Percentiles rank a stretch among this genome's conserved stretches.
phyloP scores from a whole-genome alignment of 2,797 vertebrate species.

The Pyrocephalus nanus region DNA sequence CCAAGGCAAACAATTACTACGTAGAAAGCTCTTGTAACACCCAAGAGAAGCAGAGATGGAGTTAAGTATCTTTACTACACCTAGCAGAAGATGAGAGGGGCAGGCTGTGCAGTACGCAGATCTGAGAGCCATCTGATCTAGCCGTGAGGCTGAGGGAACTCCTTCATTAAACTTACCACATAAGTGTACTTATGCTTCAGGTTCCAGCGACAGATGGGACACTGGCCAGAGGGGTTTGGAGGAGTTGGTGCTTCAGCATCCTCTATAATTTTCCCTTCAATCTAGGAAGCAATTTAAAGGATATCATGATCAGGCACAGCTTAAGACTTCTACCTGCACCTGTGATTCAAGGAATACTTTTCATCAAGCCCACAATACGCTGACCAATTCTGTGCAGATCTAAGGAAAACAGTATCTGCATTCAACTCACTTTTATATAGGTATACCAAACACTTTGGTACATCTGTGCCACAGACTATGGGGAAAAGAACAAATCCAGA shows the following conservation, averaged over 20 bases:
- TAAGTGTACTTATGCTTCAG: constrained; percentile 93
- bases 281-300: constrained; percentile 73
- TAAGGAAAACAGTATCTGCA: not conserved
- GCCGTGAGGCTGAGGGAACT: not conserved
- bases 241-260: constrained; percentile 73
- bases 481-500: not conserved
- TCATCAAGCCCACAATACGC: fast-evolving
- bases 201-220: constrained; percentile 97
- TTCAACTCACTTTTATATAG: not conserved
- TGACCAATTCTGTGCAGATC: not conserved
- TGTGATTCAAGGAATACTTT: not conserved
- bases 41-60: not conserved
- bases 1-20: not conserved
- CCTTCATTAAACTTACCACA: constrained; percentile 80
- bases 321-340: not conserved
- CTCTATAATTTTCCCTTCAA: constrained; percentile 83
- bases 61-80: not conserved
- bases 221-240: constrained; percentile 90
- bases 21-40: not conserved
- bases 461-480: not conserved
- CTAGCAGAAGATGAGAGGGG: not conserved
- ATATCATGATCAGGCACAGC: not conserved
- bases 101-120: not conserved
- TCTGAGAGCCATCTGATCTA: not conserved
- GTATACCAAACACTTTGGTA: not conserved